Percentiles rank a stretch among this genome's conserved stretches.
Evolutionary conservation across 1,140 invertebrate genomes (phyloP).

Genomic region (Rhyzopertha dominica): DNA sequence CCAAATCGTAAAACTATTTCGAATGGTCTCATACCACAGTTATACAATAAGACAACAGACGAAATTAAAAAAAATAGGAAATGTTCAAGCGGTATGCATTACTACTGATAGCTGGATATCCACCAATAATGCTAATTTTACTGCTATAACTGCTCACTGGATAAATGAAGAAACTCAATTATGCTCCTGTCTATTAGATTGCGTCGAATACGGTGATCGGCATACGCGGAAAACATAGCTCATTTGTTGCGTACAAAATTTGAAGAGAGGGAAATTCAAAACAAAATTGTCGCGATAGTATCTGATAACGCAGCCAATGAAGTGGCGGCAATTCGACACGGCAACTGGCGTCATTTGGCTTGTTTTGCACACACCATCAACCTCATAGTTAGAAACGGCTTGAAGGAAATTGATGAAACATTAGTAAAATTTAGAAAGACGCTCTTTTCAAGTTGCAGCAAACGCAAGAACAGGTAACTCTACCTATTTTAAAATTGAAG

Average conservation of each 20-base stretch:
- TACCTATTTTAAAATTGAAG: constrained; percentile 21
- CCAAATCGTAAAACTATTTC: too few species aligned
- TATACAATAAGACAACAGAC: too few species aligned
- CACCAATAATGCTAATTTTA: constrained; percentile 7
- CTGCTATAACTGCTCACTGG: constrained; percentile 1
- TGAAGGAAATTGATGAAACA: constrained; percentile 7
- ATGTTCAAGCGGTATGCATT: too few species aligned
- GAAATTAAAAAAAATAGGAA: too few species aligned
- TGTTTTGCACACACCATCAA: constrained; percentile 36
- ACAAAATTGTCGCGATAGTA: constrained; percentile 13
- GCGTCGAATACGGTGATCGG: neutral
- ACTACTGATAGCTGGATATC: constrained; percentile 10
- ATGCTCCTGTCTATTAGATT: neutral
- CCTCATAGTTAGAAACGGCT: constrained; percentile 18
- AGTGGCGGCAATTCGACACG: constrained; percentile 22
- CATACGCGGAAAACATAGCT: constrained; percentile 9
- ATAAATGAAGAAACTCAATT: neutral
- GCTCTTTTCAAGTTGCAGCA: constrained; percentile 9
- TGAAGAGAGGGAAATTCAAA: constrained; percentile 2
- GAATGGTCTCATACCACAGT: too few species aligned
- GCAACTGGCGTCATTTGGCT: constrained; percentile 21
- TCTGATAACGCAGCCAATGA: constrained; percentile 34
- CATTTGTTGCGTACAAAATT: too few species aligned
- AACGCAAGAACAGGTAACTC: constrained; percentile 18
- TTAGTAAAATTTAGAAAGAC: constrained; percentile 15